Percentiles rank a stretch among this genome's conserved stretches.
phyloP scores from a whole-genome alignment of 2,797 vertebrate species.

The Sebastes vulpes region DNA sequence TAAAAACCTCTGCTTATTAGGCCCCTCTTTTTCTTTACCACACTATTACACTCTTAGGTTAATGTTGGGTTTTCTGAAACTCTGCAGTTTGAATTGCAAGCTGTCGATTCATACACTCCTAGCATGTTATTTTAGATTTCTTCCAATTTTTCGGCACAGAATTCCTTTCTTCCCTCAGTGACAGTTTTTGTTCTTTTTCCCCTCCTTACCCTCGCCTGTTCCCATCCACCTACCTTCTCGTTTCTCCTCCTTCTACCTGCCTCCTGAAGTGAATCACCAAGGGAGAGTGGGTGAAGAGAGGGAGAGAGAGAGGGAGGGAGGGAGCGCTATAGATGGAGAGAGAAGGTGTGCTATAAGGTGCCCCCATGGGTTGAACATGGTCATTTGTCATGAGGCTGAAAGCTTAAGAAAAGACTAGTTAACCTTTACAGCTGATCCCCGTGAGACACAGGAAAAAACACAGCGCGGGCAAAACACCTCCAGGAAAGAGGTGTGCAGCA shows the following conservation, averaged over 20 bases:
- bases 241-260: constrained; percentile 51
- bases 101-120: constrained; percentile 11
- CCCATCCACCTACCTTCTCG: constrained; percentile 36
- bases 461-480: constrained; percentile 77
- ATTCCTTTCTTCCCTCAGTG: constrained; percentile 22
- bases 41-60: constrained; percentile 8
- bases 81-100: constrained; percentile 13
- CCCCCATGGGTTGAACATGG: constrained; percentile 82
- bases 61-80: constrained; percentile 22
- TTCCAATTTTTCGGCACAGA: neutral
- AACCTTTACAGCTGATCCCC: constrained; percentile 88
- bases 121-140: constrained; percentile 12
- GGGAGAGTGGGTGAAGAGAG: constrained; percentile 15
- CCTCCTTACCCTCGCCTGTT: constrained; percentile 1
- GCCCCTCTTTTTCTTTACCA: constrained; percentile 3
- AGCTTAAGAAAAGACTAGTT: constrained; percentile 91
- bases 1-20: constrained; percentile 24
- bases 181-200: constrained; percentile 32
- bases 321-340: constrained; percentile 54
- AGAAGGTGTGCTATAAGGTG: constrained; percentile 76
- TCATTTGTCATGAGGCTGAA: constrained; percentile 89
- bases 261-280: constrained; percentile 51
- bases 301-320: neutral
- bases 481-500: constrained; percentile 33
- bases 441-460: constrained; percentile 68